A percentile compares a stretch with the other conserved stretches of the same genome.
These are phyloP conservation scores for Furcula furcula DNA, from an alignment of 2,888 invertebrate genomes.

Conservation along the genomic window DNA sequence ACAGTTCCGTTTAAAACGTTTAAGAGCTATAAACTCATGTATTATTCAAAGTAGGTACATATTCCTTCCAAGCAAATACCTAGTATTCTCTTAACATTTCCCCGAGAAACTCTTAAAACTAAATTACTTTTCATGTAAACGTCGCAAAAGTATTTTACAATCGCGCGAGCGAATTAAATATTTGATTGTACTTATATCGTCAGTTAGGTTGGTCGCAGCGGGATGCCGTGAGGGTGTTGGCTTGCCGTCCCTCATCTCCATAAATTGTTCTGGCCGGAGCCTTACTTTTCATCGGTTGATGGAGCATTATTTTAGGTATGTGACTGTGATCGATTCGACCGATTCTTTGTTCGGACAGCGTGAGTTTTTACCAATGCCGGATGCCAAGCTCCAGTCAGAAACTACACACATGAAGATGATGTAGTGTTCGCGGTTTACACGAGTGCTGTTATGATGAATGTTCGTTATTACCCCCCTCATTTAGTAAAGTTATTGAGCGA, in stretches of 20 bases:
- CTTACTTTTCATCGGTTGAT: constrained; percentile 49
- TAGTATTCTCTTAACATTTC: not conserved
- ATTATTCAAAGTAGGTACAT: too few relatives aligned
- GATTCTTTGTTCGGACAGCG: constrained; percentile 66
- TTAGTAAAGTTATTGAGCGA: constrained; percentile 43
- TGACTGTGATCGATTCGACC: constrained; percentile 78
- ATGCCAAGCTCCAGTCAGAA: constrained; percentile 21
- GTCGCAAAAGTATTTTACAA: constrained; percentile 26
- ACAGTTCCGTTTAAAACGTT: too few relatives aligned
- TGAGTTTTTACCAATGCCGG: constrained; percentile 54
- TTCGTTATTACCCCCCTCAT: constrained; percentile 51
- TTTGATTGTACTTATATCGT: constrained; percentile 55
- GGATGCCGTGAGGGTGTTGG: constrained; percentile 53
- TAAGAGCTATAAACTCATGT: too few relatives aligned
- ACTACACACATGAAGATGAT: constrained; percentile 52
- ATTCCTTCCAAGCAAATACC: too few relatives aligned
- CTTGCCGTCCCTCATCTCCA: constrained; percentile 54
- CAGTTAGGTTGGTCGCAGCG: constrained; percentile 51
- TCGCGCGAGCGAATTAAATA: constrained; percentile 43
- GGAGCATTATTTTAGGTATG: constrained; percentile 70
- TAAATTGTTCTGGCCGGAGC: constrained; percentile 43
- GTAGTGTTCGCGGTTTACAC: constrained; percentile 57
- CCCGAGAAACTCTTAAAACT: not conserved
- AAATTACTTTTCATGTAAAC: constrained; percentile 19
- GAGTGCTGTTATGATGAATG: constrained; percentile 61